These are phyloP conservation scores for Drosophila borealis DNA, from an alignment of 2,888 invertebrate genomes.

Conservation along the genomic window DNA sequence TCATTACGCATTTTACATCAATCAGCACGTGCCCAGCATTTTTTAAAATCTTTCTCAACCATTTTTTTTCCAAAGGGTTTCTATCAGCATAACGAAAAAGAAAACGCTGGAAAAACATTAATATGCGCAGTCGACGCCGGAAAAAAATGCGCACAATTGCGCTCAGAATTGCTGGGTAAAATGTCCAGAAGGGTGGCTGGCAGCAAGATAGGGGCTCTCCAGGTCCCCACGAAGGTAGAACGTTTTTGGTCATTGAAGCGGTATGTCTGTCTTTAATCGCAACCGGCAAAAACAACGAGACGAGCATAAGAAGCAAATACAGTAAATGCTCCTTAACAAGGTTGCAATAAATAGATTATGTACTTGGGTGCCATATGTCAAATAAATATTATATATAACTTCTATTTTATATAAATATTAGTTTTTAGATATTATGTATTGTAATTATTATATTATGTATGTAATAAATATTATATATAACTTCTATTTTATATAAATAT, in stretches of 20 bases:
- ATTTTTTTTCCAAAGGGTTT: constrained; percentile 24
- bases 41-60: constrained; percentile 57
- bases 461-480: not conserved
- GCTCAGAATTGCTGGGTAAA: constrained; percentile 61
- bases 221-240: constrained; percentile 8
- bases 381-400: not conserved
- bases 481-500: not conserved
- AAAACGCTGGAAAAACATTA: constrained; percentile 48
- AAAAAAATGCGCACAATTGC: constrained; percentile 70
- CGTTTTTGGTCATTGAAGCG: constrained; percentile 28
- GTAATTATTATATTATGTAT: too few relatives aligned
- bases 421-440: too few relatives aligned
- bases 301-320: constrained; percentile 1
- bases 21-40: constrained; percentile 77
- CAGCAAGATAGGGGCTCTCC: not conserved
- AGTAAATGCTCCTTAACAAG: constrained; percentile 1
- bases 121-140: constrained; percentile 45
- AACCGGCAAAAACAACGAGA: constrained; percentile 5
- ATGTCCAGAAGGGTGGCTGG: constrained; percentile 50
- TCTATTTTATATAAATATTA: not conserved
- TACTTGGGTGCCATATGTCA: too few relatives aligned
- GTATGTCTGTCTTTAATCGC: constrained; percentile 6
- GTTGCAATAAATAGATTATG: not conserved
- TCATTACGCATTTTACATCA: constrained; percentile 79
- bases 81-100: constrained; percentile 4